Evolutionary conservation across 2,888 invertebrate species (phyloP).

Genomic region (Didymodactylos carnosus): DNA sequence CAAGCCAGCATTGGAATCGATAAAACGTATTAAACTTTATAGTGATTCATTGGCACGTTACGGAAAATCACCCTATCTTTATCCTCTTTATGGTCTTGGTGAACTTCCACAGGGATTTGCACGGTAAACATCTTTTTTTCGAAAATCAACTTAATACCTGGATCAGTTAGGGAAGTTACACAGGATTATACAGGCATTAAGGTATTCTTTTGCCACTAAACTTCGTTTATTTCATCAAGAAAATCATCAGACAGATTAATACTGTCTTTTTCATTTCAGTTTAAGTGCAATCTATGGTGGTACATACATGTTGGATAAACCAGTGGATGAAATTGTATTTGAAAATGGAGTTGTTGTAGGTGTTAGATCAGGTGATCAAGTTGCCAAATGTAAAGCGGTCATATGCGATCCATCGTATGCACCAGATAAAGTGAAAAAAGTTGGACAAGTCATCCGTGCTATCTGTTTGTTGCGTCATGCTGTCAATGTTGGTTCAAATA

Average conservation of each 20-base stretch:
- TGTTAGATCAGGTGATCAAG: conserved; percentile 77
- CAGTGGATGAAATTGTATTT: conserved; percentile 78
- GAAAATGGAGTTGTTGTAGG: conserved; percentile 67
- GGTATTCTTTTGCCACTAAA: too few species aligned
- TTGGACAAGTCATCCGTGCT: conserved; percentile 63
- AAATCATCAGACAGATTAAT: too few species aligned
- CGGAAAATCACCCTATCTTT: conserved; percentile 94
- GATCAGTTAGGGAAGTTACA: too few species aligned
- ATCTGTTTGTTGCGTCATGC: conserved; percentile 96
- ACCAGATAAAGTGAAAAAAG: conserved; percentile 51
- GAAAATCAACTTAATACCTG: too few species aligned
- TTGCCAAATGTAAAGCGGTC: conserved; percentile 63
- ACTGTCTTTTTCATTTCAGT: too few species aligned
- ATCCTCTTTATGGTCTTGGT: conserved; percentile 94
- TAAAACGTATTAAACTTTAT: conserved; percentile 79
- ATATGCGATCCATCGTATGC: conserved; percentile 90
- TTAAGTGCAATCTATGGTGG: conserved; percentile 78
- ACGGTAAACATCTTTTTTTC: too few species aligned
- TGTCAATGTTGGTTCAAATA: conserved; percentile 50
- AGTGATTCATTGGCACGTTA: conserved; percentile 84
- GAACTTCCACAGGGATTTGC: conserved; percentile 81
- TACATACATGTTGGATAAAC: conserved; percentile 97
- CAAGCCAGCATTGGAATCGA: conserved; percentile 63
- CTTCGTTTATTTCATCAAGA: too few species aligned
- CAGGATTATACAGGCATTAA: too few species aligned